phyloP scores from a whole-genome alignment of 2,113 vertebrate genomes.

The Lates calcarifer region DNA sequence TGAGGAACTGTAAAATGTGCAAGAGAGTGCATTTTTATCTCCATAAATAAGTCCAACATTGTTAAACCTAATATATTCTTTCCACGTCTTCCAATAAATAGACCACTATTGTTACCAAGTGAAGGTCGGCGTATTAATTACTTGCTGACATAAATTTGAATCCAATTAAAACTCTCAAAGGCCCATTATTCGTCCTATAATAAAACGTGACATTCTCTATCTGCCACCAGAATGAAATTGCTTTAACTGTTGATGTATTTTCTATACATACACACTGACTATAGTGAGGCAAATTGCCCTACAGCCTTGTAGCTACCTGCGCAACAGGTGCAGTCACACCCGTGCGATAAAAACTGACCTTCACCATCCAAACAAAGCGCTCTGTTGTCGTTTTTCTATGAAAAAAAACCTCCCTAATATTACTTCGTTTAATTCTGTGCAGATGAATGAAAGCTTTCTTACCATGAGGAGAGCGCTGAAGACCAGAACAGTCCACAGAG shows the following conservation, averaged over 20 bases:
- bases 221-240: neutral
- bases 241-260: neutral
- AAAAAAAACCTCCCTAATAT: neutral
- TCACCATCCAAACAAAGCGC: conserved; percentile 4
- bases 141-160: conserved; percentile 23
- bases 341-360: neutral
- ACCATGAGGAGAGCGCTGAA: conserved; percentile 57
- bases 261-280: no score
- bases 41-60: neutral
- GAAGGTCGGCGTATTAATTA: conserved; percentile 39
- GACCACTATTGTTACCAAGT: conserved; percentile 7
- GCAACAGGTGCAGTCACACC: conserved; percentile 70
- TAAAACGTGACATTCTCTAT: neutral
- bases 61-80: neutral
- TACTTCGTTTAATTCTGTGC: neutral
- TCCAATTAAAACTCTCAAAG: conserved; percentile 36
- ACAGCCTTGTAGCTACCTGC: conserved; percentile 15
- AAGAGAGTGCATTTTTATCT: neutral
- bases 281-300: neutral
- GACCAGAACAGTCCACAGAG: conserved; percentile 52
- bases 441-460: conserved; percentile 4
- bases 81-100: conserved; percentile 9
- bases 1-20: neutral
- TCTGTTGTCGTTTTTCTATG: fast-evolving
- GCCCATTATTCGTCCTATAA: neutral